These are phyloP conservation scores for Lepidurus apus DNA, from an alignment of 1,140 invertebrate species.

Conservation along the genomic window DNA sequence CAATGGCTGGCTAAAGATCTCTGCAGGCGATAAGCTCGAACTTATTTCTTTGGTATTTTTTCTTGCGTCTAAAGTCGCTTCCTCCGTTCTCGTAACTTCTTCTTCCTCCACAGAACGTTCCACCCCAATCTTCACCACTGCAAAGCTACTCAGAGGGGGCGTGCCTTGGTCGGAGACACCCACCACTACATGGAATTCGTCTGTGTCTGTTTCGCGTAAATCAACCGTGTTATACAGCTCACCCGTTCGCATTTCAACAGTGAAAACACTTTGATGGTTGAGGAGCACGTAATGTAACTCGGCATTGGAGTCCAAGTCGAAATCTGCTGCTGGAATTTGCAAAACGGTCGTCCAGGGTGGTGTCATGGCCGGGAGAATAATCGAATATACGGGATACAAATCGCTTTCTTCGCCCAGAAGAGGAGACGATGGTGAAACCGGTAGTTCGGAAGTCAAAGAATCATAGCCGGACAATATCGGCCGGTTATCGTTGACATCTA, in stretches of 20 bases:
- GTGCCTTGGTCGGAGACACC: constrained; percentile 76
- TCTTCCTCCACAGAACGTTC: neutral
- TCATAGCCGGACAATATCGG: constrained; percentile 68
- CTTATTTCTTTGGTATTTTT: neutral
- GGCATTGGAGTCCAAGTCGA: constrained; percentile 73
- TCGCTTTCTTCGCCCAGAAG: neutral
- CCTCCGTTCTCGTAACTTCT: neutral
- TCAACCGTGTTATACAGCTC: constrained; percentile 64
- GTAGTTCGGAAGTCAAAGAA: constrained; percentile 60
- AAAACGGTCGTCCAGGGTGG: constrained; percentile 55
- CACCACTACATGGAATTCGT: constrained; percentile 66
- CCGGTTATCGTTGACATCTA: constrained; percentile 66
- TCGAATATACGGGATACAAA: constrained; percentile 26
- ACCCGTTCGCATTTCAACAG: constrained; percentile 73
- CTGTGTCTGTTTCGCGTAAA: constrained; percentile 64
- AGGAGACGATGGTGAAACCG: neutral
- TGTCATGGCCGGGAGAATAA: constrained; percentile 27
- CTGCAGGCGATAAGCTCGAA: neutral
- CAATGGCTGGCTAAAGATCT: neutral
- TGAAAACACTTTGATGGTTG: constrained; percentile 48
- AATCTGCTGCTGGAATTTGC: constrained; percentile 73
- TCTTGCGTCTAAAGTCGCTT: neutral
- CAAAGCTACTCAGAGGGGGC: constrained; percentile 69
- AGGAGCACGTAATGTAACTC: constrained; percentile 64
- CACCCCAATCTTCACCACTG: constrained; percentile 51